Evolutionary conservation across 2,888 invertebrate species (phyloP), one percentile per base, ranked within the genome.

Genomic region (Scaptomyza reducta): DNA sequence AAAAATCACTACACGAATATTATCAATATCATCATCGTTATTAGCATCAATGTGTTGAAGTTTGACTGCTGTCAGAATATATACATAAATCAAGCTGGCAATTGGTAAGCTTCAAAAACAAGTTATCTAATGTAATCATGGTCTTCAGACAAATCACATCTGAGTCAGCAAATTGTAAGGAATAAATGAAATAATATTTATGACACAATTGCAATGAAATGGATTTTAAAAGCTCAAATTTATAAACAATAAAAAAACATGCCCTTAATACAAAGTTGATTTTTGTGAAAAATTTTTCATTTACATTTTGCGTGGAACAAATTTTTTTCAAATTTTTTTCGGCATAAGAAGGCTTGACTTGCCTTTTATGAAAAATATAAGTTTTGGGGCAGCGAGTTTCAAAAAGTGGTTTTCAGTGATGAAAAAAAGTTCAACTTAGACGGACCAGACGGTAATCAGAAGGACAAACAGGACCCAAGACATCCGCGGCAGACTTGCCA

Each of bases 31-130:
- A 58, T 54, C 11, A 62, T 40, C 57, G 50, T 54, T n/a, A 62
- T 49, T 29, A 35, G 42, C 38, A 51, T 38, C 14, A 16, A 38
- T 33, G n/a, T 14, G 3, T 25, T 35, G 55, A 9, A 18, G 25
- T 18, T 45, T 54, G 16, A 3, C 54, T 29, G 35, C n/a, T 44
- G 47, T 13, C 54, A 18, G 27, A 14, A 4, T 38, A 25, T 38
- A 27, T 54, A 46, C 45, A 66, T 66, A 27, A 67, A 67, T 55
- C 67, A 57, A 29, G 6, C n/a, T 10, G 33, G 11, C 50, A 51
- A 66, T 31, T 60, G 55, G 46, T 44, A 47, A 4, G 18, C 13
- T 33, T 18, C 6, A 29, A 25, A 71, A 75, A 53, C 72, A 56
- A 53, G 75, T 59, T 72, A 25, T 55, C 35, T n/a, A 41, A 47